These are phyloP conservation scores for Agrilus cyanescens DNA, from an alignment of 2,888 invertebrate genomes.

Conservation along the genomic window DNA sequence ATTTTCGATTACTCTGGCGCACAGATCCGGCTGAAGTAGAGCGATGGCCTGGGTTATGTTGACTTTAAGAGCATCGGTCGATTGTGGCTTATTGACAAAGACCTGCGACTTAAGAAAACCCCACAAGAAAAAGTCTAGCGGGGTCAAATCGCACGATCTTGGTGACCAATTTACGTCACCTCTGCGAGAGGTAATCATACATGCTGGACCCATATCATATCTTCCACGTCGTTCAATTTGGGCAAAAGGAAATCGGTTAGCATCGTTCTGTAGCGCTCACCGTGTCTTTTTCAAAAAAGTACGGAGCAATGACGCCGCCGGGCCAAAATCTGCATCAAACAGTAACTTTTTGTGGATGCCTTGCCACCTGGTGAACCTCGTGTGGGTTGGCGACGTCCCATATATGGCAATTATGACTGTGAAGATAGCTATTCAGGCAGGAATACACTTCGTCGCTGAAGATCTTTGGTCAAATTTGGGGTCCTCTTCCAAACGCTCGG, in stretches of 20 bases:
- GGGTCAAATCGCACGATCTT: too few species aligned
- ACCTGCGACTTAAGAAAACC: too few species aligned
- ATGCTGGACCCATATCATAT: too few species aligned
- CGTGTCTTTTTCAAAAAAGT: slow-evolving; percentile 7
- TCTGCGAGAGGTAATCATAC: too few species aligned
- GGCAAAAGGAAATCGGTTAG: too few species aligned
- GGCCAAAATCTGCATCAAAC: slow-evolving; percentile 12
- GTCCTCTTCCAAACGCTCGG: slow-evolving; percentile 12
- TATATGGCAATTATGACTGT: slow-evolving; percentile 6
- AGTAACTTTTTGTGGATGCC: slow-evolving; percentile 13
- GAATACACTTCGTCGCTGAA: slow-evolving; percentile 12
- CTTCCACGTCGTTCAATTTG: too few species aligned
- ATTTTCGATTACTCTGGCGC: slow-evolving; percentile 25
- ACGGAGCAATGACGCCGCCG: slow-evolving; percentile 8
- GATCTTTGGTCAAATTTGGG: slow-evolving; percentile 13
- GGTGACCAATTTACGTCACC: too few species aligned
- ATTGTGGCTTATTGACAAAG: slow-evolving; percentile 20
- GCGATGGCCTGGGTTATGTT: slow-evolving; percentile 23
- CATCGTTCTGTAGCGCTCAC: too few species aligned
- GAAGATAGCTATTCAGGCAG: slow-evolving; percentile 14
- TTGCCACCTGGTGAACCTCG: slow-evolving; percentile 12
- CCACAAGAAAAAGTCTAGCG: too few species aligned
- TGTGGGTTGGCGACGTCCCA: slow-evolving; percentile 14
- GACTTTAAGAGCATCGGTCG: slow-evolving; percentile 21
- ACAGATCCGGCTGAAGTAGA: slow-evolving; percentile 26